Percentiles rank a stretch among this genome's conserved stretches.
These are phyloP conservation scores for Nemoura dubitans DNA, from an alignment of 2,888 invertebrate genomes.

Conservation along the genomic window DNA sequence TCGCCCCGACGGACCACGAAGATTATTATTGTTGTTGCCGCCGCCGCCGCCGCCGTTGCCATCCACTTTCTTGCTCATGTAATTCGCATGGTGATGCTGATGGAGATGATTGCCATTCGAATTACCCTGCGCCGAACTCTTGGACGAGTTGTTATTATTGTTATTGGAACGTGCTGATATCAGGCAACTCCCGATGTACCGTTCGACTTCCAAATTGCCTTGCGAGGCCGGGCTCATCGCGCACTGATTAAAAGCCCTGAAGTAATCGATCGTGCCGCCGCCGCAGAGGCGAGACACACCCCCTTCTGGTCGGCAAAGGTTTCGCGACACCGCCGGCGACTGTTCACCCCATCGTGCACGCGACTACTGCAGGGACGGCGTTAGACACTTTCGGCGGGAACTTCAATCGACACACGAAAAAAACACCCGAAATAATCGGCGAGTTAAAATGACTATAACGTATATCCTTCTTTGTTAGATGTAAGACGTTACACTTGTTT, in stretches of 20 bases:
- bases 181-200: slow-evolving; percentile 71
- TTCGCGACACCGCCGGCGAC: background rate
- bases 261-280: slow-evolving; percentile 32
- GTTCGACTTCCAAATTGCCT: slow-evolving; percentile 69
- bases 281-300: slow-evolving; percentile 2
- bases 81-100: slow-evolving; percentile 40
- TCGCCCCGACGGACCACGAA: slow-evolving; percentile 16
- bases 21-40: slow-evolving; percentile 12
- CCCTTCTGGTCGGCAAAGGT: background rate
- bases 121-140: slow-evolving; percentile 51
- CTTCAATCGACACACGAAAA: background rate
- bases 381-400: background rate
- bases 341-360: slow-evolving; percentile 45
- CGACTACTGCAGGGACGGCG: slow-evolving; percentile 36
- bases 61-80: slow-evolving; percentile 46
- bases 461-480: background rate
- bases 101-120: slow-evolving; percentile 48
- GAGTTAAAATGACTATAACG: background rate
- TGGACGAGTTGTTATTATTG: slow-evolving; percentile 55
- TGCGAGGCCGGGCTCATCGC: slow-evolving; percentile 77
- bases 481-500: slow-evolving; percentile 43
- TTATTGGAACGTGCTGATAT: slow-evolving; percentile 59
- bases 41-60: slow-evolving; percentile 30
- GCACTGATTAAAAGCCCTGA: slow-evolving; percentile 32
- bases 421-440: slow-evolving; percentile 16